These are phyloP conservation scores for Gandaritis pyraliata DNA, from an alignment of 2,888 invertebrate species.

Conservation along the genomic window DNA sequence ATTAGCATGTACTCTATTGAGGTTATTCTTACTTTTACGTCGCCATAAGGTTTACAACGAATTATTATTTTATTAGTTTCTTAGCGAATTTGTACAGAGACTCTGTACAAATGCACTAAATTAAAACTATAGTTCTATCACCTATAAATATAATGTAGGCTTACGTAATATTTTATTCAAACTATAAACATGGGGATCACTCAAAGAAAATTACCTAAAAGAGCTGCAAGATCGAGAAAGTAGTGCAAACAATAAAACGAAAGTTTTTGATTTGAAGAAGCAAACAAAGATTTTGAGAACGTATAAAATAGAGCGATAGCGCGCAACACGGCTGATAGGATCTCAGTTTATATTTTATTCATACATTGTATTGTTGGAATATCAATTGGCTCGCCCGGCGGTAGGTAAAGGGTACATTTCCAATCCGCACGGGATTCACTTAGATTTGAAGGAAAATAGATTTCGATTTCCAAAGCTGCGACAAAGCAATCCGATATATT, in stretches of 20 bases:
- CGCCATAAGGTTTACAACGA: conserved; percentile 30
- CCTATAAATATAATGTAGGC: background rate
- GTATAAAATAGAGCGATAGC: conserved; percentile 65
- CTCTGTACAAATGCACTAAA: no score
- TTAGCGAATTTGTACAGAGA: no score
- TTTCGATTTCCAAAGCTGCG: conserved; percentile 85
- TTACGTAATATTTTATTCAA: conserved; percentile 2
- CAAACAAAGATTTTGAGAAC: conserved; percentile 50
- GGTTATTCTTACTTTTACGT: conserved; percentile 48
- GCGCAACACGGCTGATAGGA: conserved; percentile 77
- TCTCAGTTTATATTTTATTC: conserved; percentile 84
- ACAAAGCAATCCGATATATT: conserved; percentile 85
- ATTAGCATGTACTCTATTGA: conserved; percentile 52
- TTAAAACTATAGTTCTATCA: no score
- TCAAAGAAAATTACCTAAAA: background rate
- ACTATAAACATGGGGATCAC: background rate
- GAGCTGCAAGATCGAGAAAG: background rate
- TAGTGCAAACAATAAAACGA: background rate
- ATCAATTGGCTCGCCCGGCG: conserved; percentile 84
- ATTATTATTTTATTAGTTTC: conserved; percentile 7
- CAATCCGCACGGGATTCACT: conserved; percentile 85
- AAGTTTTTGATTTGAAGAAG: background rate
- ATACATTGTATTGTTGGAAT: conserved; percentile 85
- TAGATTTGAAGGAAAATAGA: conserved; percentile 85
- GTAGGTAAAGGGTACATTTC: conserved; percentile 85